Conservation (phyloP, 2,888 invertebrate genomes). For the Mycalesis mineus region DNA sequence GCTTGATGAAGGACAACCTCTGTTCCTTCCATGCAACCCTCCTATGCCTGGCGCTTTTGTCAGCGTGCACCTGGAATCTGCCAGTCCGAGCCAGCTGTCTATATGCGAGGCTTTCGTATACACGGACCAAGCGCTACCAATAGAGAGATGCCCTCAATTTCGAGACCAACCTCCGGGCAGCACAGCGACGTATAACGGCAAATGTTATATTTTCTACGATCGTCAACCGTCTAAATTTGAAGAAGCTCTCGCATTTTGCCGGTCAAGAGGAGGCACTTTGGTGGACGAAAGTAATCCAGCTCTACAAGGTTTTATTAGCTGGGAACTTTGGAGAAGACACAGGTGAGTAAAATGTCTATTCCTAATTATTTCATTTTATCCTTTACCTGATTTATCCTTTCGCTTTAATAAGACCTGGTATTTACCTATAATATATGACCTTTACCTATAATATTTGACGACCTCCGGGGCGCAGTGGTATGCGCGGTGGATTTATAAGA, state of each 20-base stretch:
- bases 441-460: too few species aligned
- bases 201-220: constrained; percentile 96
- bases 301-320: constrained; percentile 94
- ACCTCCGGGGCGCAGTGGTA: too few species aligned
- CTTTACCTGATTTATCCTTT: too few species aligned
- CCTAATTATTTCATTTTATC: too few species aligned
- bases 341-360: constrained; percentile 67
- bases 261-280: constrained; percentile 88
- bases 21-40: constrained; percentile 95
- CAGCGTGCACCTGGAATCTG: constrained; percentile 91
- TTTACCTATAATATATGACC: too few species aligned
- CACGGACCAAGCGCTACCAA: constrained; percentile 92
- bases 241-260: constrained; percentile 88
- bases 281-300: constrained; percentile 96
- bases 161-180: constrained; percentile 95
- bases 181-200: constrained; percentile 95
- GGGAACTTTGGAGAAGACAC: constrained; percentile 95
- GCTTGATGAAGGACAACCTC: constrained; percentile 93
- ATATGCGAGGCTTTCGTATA: constrained; percentile 97
- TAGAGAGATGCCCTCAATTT: constrained; percentile 95
- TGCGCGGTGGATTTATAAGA: too few species aligned
- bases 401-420: too few species aligned
- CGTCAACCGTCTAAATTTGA: constrained; percentile 88
- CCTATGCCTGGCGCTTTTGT: constrained; percentile 97
- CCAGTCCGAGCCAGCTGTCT: constrained; percentile 85